These are phyloP conservation scores for Eristalis tenax DNA, from an alignment of 2,888 invertebrate genomes.

Conservation along the genomic window DNA sequence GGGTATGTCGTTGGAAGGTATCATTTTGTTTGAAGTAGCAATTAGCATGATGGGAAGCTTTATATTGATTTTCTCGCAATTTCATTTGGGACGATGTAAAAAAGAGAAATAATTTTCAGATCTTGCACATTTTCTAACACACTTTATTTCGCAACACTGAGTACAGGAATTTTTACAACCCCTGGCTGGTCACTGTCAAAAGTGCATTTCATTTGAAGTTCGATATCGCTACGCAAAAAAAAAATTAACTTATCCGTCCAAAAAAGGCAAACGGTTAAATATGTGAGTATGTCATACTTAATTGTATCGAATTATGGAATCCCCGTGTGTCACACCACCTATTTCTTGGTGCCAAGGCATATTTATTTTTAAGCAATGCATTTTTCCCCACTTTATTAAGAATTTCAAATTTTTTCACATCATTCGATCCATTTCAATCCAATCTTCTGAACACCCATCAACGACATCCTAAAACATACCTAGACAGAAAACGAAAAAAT, in stretches of 20 bases:
- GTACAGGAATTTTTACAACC: too few species aligned
- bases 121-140: too few species aligned
- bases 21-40: too few species aligned
- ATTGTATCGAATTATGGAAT: neutral
- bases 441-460: neutral
- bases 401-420: neutral
- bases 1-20: neutral
- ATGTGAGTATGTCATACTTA: neutral
- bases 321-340: neutral
- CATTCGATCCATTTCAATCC: too few species aligned
- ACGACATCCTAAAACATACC: slow-evolving; percentile 9
- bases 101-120: too few species aligned
- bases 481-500: slow-evolving; percentile 23
- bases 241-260: slow-evolving; percentile 5
- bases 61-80: too few species aligned
- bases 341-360: too few species aligned
- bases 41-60: too few species aligned
- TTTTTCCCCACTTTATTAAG: neutral
- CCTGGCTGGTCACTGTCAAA: too few species aligned
- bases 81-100: too few species aligned
- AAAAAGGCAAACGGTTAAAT: neutral
- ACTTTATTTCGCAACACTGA: too few species aligned
- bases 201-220: neutral
- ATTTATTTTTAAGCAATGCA: neutral
- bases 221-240: neutral